Conservation (phyloP, 2,113 vertebrate genomes). For the Alouatta palliata region DNA sequence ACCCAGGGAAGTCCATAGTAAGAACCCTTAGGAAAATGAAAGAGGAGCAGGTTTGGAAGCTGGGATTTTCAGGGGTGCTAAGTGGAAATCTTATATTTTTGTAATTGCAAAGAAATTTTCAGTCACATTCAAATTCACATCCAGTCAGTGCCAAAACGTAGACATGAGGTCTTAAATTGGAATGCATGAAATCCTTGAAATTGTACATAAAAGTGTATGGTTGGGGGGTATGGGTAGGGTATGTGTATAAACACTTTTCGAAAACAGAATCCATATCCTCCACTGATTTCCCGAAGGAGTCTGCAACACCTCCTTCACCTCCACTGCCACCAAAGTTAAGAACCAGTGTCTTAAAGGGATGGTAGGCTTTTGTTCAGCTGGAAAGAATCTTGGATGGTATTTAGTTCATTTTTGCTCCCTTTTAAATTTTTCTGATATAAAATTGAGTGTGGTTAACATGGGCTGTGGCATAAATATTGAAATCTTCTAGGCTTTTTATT, state of each 20-base stretch:
- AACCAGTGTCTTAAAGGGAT: neutral
- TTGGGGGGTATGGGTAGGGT: neutral
- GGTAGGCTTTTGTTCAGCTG: slow-evolving; percentile 12
- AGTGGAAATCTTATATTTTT: neutral
- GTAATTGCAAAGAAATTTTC: neutral
- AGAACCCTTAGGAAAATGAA: neutral
- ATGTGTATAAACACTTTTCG: neutral
- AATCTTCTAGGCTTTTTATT: neutral
- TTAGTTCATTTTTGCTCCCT: slow-evolving; percentile 6
- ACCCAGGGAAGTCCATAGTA: neutral
- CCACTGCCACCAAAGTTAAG: neutral
- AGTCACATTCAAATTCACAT: neutral
- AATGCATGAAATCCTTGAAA: neutral
- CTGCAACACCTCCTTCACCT: neutral
- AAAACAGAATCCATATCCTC: neutral
- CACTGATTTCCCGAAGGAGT: slow-evolving; percentile 36
- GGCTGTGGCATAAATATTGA: slow-evolving; percentile 3
- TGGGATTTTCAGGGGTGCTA: neutral
- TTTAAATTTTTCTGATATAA: slow-evolving; percentile 17
- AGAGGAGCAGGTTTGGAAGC: neutral
- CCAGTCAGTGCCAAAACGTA: neutral
- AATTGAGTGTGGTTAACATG: neutral
- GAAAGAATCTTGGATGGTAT: neutral
- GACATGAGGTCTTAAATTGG: neutral
- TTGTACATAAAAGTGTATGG: neutral